Base-by-base conservation (phyloP, 2,797 vertebrate species). In the Danio choprae region DNA sequence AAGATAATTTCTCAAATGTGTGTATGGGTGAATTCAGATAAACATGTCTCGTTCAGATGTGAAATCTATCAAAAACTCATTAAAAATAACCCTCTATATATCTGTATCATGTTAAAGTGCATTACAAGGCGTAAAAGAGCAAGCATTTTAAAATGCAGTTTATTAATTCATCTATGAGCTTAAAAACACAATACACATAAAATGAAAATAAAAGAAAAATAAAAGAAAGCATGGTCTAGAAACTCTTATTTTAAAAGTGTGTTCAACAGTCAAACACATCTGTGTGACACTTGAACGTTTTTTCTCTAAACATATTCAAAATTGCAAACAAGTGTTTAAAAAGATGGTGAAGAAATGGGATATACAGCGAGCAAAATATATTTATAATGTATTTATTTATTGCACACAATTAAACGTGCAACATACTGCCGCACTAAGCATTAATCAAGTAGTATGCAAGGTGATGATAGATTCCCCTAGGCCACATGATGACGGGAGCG, bases 401-500 rank as follows among this genome's bases (percentile, higher is more conserved):
- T 16, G 11, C 9, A 29, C 15, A 64, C 50, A 22, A 64, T 59
- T 50, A 64, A 29, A 29, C 29, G 29, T 29, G 29, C 29, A 29
- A 67, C 41, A 29, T 44, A 4, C 38, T 65, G 62, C 38, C 18
- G 59, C 76, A 12, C 36, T 20, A 11, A 46, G 41, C 43, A 77
- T 67, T 67, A 38, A 41, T 68, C 38, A 63, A 36, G 58, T 72
- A 63, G 46, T 44, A 70, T 36, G 55, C 13, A 10, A 56, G 58
- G 68, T 44, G 48, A 72, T 20, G 48, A 63, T 18, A 46, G 68
- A 72, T 43, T 46, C 22, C 20, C 68, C 8, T 43, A 48, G 40
- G 68, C 40, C 59, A 72, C 67, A 73, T 64, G 46, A 16, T 63
- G 69, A 79, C 36, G 59, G 40, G 50, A 73, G 68, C 58, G 72